These are phyloP conservation scores for Tapirus indicus DNA, from an alignment of 2,797 vertebrate species.

Conservation along the genomic window DNA sequence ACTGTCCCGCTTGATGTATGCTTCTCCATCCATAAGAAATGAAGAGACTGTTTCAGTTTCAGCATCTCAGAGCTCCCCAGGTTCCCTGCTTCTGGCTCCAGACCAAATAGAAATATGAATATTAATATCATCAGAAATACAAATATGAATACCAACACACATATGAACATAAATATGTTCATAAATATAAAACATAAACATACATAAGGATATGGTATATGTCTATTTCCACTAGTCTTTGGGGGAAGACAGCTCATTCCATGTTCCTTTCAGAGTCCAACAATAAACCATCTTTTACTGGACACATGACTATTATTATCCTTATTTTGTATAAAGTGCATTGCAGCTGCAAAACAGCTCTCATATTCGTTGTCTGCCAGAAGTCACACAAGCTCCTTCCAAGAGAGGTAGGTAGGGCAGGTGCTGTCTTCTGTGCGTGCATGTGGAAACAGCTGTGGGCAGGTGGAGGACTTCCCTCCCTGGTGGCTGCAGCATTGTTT, in stretches of 20 bases:
- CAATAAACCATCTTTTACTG: not conserved
- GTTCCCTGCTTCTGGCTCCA: conserved; percentile 41
- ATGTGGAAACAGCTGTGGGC: not conserved
- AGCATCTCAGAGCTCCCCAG: not conserved
- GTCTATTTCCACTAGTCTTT: not conserved
- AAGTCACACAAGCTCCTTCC: not conserved
- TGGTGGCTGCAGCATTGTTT: not conserved
- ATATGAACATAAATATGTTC: not conserved
- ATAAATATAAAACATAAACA: not conserved
- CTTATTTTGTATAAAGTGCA: not conserved
- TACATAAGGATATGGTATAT: not conserved
- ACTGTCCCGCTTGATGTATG: not conserved
- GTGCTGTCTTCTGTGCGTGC: fast-evolving
- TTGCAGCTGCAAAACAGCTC: not conserved
- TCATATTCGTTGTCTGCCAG: not conserved
- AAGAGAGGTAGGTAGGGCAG: not conserved
- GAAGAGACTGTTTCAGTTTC: not conserved
- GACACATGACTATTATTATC: not conserved
- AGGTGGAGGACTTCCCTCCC: not conserved
- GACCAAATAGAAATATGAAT: not conserved
- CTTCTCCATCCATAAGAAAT: conserved; percentile 55
- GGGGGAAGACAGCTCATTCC: not conserved
- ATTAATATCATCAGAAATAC: not conserved
- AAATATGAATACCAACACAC: conserved; percentile 14
- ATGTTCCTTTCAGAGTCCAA: not conserved